phyloP scores from a whole-genome alignment of 1,140 invertebrate species.

The Thalassaphorura encarpata region DNA sequence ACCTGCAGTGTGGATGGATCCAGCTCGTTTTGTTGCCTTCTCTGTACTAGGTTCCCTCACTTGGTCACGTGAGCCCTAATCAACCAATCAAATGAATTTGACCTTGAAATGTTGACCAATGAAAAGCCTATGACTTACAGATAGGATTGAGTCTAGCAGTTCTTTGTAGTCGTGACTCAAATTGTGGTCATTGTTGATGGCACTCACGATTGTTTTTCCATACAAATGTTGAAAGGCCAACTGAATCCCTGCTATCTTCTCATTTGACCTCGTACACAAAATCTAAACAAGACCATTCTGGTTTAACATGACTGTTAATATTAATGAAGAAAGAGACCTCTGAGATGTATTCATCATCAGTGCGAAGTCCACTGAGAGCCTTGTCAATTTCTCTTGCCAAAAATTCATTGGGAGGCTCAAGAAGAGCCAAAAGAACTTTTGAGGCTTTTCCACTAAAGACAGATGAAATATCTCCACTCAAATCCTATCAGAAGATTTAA shows the following conservation, averaged over 20 bases:
- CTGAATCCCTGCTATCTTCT: conserved; percentile 53
- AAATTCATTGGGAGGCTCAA: conserved; percentile 56
- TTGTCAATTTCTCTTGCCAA: conserved; percentile 57
- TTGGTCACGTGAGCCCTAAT: conserved; percentile 5
- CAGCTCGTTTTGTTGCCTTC: conserved; percentile 7
- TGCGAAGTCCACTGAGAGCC: conserved; percentile 54
- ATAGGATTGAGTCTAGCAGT: conserved; percentile 54
- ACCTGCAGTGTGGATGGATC: conserved; percentile 12
- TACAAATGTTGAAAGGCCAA: conserved; percentile 56
- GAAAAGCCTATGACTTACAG: conserved; percentile 36
- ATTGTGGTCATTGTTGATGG: conserved; percentile 60
- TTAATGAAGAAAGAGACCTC: too few species aligned
- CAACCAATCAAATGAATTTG: background rate
- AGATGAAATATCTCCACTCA: conserved; percentile 60
- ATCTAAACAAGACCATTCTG: conserved; percentile 42
- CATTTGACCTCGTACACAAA: conserved; percentile 56
- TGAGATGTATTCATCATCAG: conserved; percentile 46
- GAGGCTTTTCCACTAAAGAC: conserved; percentile 66
- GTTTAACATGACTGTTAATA: background rate
- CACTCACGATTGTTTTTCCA: conserved; percentile 58
- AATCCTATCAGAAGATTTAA: too few species aligned
- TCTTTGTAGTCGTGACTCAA: conserved; percentile 66
- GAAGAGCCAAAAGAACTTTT: conserved; percentile 60
- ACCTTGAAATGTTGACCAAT: background rate
- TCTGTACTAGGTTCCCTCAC: conserved; percentile 5